Base-by-base conservation (phyloP, 2,888 invertebrate species). In the Agapostemon virescens region DNA sequence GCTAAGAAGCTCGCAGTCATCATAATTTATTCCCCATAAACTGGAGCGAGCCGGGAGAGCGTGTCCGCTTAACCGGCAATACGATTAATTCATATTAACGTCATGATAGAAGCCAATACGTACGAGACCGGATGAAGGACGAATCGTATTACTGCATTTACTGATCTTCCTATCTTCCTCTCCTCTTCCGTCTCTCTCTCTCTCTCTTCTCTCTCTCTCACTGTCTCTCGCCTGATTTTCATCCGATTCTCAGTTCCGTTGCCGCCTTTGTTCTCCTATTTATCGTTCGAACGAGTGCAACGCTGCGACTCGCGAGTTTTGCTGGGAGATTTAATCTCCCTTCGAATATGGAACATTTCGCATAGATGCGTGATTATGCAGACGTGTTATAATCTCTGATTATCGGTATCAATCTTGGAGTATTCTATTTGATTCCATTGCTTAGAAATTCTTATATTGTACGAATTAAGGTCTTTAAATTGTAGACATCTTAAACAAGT, bases 51-150 rank as follows among this genome's bases (percentile, higher is more conserved):
- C 38, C 23, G 40, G 36, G 20, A 33, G 42, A 69, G 49, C 38
- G 30, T 66, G 79, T 63, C 49, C 73, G 33, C 33, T 79, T 73
- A 73, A 69, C 45, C 40, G 66, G 80, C 64, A 79, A 64, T 79
- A 40, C 73, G 73, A 80, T 80, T 80, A 79, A 80, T 73, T 79
- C 79, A 64, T 79, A 80, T 80, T 80, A 80, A 80, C 79, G 80
- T 66, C 58, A 49, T 73, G 73, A 69, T 79, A 69, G 69, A 58
- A 49, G 69, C 58, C 45, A 79, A 58, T 79, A 64, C 42, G 72
- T 55, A 72, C 42, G 64, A 42, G 33, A 64, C 52, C 45, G 71
- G 33, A 30, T 38, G 40, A 45, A 38, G 67, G 49, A 52, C 70
- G 71, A 64, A 55, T 52, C 78, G 55, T 36, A 68, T 61, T 63